Evolutionary conservation across 2,797 vertebrate species (phyloP).

Genomic region (Tauraco hartlaubi): DNA sequence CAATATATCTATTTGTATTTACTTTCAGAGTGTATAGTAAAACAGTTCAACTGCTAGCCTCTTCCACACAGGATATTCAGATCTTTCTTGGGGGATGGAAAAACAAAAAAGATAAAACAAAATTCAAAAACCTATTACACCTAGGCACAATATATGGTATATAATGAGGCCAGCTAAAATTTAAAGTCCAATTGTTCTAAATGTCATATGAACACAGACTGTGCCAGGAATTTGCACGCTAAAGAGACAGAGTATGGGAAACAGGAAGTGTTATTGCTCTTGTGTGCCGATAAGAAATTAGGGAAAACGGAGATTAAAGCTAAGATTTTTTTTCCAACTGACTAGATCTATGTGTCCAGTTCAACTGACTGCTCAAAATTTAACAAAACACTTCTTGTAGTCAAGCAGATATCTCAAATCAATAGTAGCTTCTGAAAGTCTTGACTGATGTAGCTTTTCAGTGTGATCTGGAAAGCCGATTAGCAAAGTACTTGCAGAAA

Average conservation of each 20-base stretch:
- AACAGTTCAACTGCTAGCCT: not conserved
- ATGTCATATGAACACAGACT: not conserved
- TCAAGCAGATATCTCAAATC: not conserved
- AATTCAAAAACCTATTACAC: not conserved
- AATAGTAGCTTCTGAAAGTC: not conserved
- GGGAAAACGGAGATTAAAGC: not conserved
- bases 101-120: not conserved
- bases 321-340: not conserved
- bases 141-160: not conserved
- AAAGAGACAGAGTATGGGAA: conserved; percentile 10
- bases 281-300: not conserved
- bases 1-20: not conserved
- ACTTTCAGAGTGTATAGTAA: not conserved
- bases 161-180: not conserved
- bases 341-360: not conserved
- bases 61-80: not conserved
- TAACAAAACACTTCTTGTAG: not conserved
- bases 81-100: not conserved
- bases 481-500: not conserved
- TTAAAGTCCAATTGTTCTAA: conserved; percentile 21
- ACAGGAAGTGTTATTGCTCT: not conserved
- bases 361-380: not conserved
- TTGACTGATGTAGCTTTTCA: not conserved
- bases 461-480: not conserved
- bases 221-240: not conserved